Evolutionary conservation across 2,888 invertebrate species (phyloP).

Genomic region (Oxytorus armatus): DNA sequence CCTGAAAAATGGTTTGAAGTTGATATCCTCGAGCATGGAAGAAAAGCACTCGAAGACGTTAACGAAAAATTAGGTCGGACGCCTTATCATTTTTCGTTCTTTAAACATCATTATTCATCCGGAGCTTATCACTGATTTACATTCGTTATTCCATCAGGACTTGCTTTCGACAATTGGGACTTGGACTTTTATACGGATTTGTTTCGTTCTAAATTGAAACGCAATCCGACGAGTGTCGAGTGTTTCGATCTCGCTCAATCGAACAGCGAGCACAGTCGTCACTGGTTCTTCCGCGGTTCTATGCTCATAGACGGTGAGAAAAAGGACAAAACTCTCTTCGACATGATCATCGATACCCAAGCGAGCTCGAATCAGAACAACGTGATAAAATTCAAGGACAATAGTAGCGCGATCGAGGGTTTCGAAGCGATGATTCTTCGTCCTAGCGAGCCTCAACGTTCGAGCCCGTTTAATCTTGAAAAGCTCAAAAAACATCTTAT

Average conservation of each 20-base stretch:
- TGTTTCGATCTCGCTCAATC: conserved; percentile 99
- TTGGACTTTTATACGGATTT: conserved; percentile 95
- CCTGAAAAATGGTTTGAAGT: conserved; percentile 93
- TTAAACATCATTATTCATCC: background rate
- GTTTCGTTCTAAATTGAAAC: conserved; percentile 92
- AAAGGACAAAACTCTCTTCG: conserved; percentile 93
- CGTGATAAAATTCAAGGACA: conserved; percentile 98
- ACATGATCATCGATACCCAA: conserved; percentile 97
- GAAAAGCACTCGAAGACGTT: conserved; percentile 92
- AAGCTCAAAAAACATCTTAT: conserved; percentile 92
- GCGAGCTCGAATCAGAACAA: conserved; percentile 94
- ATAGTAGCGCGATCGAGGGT: conserved; percentile 97
- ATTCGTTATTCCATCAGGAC: conserved; percentile 85
- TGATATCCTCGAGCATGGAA: conserved; percentile 92
- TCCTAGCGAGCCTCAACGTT: conserved; percentile 88
- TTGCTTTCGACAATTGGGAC: conserved; percentile 97
- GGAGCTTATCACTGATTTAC: background rate
- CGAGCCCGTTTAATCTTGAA: conserved; percentile 86
- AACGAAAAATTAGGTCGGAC: conserved; percentile 89
- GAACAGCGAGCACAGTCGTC: conserved; percentile 98
- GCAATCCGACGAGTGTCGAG: conserved; percentile 98
- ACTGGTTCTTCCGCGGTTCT: conserved; percentile 98
- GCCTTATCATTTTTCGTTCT: background rate
- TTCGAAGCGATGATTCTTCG: conserved; percentile 89
- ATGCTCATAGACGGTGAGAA: conserved; percentile 93